A percentile compares a stretch with the other conserved stretches of the same genome.
Evolutionary conservation across 2,888 invertebrate species (phyloP).

Genomic region (Chrysina gloriosa): DNA sequence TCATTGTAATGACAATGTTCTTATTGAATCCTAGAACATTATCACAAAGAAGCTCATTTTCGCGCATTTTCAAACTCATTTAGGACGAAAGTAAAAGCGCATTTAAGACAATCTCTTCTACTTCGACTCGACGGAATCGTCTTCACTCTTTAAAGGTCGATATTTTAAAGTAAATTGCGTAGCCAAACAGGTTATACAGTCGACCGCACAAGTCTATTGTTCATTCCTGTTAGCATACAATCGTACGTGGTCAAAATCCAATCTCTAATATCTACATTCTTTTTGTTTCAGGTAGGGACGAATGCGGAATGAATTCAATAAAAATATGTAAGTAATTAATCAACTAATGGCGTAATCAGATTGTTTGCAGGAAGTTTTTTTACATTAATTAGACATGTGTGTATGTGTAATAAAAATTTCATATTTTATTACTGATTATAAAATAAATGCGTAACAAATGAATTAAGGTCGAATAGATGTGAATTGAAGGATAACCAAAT

Average conservation of each 20-base stretch:
- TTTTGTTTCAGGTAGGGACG: slow-evolving; percentile 18
- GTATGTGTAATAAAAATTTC: neutral
- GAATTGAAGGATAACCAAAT: slow-evolving; percentile 7
- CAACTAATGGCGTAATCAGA: neutral
- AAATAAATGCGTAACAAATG: too few species aligned
- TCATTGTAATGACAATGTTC: too few species aligned
- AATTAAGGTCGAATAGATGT: neutral
- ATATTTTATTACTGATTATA: too few species aligned
- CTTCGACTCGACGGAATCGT: neutral
- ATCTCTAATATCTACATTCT: neutral
- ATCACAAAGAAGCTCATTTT: too few species aligned
- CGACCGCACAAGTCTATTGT: neutral
- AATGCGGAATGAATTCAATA: neutral
- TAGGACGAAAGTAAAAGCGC: slow-evolving; percentile 4
- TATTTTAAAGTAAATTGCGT: slow-evolving; percentile 15
- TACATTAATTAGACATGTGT: neutral
- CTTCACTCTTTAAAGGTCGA: slow-evolving; percentile 3
- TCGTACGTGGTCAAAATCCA: neutral
- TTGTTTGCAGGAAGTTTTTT: neutral
- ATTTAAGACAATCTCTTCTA: neutral
- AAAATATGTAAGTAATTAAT: neutral
- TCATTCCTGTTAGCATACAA: neutral
- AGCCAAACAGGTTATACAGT: slow-evolving; percentile 14
- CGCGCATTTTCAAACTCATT: too few species aligned
- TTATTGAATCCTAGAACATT: too few species aligned